Evolutionary conservation across 2,888 invertebrate genomes (phyloP).

Genomic region (Leucophenga maculata): DNA sequence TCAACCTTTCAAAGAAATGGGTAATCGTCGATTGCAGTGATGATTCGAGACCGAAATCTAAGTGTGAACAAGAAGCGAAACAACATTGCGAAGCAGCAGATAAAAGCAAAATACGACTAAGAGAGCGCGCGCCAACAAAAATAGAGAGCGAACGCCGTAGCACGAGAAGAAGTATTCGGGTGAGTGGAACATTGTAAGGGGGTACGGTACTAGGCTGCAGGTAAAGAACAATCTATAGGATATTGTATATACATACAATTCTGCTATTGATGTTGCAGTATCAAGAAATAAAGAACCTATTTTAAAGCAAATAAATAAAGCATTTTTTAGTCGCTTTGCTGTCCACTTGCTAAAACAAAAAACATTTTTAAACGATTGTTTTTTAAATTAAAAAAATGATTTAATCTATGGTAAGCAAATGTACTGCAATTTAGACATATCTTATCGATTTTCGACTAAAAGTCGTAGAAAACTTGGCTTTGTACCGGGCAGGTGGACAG

Average conservation of each 20-base stretch:
- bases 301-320: neutral
- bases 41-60: neutral
- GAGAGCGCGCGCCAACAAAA: too few relatives aligned
- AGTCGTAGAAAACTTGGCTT: too few relatives aligned
- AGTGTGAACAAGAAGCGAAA: neutral
- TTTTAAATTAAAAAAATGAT: too few relatives aligned
- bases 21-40: neutral
- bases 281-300: neutral
- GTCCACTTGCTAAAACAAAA: slow-evolving; percentile 2
- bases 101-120: neutral
- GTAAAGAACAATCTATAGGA: neutral
- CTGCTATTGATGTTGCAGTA: too few relatives aligned
- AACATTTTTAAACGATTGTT: too few relatives aligned
- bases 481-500: too few relatives aligned
- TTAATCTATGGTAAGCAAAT: too few relatives aligned
- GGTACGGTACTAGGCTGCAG: neutral
- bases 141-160: neutral
- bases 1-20: neutral
- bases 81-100: neutral
- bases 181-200: neutral
- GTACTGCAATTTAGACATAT: too few relatives aligned
- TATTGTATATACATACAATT: too few relatives aligned
- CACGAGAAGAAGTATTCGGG: neutral
- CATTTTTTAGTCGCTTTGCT: neutral
- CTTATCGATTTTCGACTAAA: too few relatives aligned